phyloP scores from a whole-genome alignment of 1,140 invertebrate genomes.

The Drosophila parvula region DNA sequence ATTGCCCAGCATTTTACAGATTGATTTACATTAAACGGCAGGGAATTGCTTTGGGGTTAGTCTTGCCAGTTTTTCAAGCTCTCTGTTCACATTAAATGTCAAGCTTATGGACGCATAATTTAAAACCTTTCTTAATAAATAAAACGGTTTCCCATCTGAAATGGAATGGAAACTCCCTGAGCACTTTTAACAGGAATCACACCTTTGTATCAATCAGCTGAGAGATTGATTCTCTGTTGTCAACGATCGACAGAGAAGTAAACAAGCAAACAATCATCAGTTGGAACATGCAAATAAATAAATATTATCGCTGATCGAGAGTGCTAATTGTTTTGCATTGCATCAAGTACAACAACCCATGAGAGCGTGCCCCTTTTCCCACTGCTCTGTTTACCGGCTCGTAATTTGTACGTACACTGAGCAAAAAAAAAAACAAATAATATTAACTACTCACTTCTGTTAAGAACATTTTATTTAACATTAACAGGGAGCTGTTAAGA shows the following conservation, averaged over 20 bases:
- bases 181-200: neutral
- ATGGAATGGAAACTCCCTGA: conserved; percentile 12
- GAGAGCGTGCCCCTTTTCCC: conserved; percentile 26
- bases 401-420: conserved; percentile 2
- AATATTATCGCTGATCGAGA: conserved; percentile 32
- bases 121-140: conserved; percentile 5
- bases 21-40: conserved; percentile 3
- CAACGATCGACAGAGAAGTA: conserved; percentile 8
- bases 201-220: neutral
- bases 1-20: neutral
- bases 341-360: conserved; percentile 31
- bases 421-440: neutral
- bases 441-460: too few species aligned
- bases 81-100: conserved; percentile 2
- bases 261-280: conserved; percentile 4
- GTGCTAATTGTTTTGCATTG: conserved; percentile 36
- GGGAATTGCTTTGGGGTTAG: neutral
- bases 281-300: conserved; percentile 34
- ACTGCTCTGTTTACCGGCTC: conserved; percentile 12
- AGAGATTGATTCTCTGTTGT: conserved; percentile 17
- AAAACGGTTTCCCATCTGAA: conserved; percentile 1
- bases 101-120: conserved; percentile 13
- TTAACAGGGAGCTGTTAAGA: too few species aligned
- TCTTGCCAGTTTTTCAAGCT: conserved; percentile 2
- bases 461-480: too few species aligned